Percentiles rank a stretch among this genome's conserved stretches.
Evolutionary conservation across 2,888 invertebrate genomes (phyloP).

Genomic region (Antheraea assamensis): DNA sequence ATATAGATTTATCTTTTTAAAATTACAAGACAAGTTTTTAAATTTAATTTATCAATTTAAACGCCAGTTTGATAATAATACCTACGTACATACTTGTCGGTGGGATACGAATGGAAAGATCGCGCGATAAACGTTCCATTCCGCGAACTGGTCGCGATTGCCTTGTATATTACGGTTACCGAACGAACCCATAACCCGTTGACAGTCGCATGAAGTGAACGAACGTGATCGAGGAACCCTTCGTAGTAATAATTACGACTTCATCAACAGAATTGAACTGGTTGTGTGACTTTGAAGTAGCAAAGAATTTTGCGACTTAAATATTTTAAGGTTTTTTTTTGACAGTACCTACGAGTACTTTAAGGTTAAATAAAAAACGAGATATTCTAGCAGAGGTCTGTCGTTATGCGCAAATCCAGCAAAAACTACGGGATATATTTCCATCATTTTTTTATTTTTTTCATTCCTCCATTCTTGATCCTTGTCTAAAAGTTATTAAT

Average conservation of each 20-base stretch:
- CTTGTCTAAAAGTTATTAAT: too few relatives aligned
- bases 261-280: background rate
- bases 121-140: background rate
- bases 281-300: background rate
- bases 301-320: background rate
- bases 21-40: too few relatives aligned
- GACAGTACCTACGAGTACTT: background rate
- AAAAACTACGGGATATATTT: too few relatives aligned
- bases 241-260: background rate
- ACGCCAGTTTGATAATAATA: background rate
- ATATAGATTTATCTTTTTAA: too few relatives aligned
- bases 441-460: too few relatives aligned
- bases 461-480: too few relatives aligned
- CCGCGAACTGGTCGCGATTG: conserved; percentile 24
- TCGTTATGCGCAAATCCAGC: too few relatives aligned
- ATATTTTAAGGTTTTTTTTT: background rate
- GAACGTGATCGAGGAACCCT: conserved; percentile 25
- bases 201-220: conserved; percentile 43
- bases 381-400: background rate
- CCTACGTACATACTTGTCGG: background rate
- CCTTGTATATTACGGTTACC: conserved; percentile 30
- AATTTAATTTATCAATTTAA: background rate
- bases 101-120: background rate
- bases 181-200: conserved; percentile 27
- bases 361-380: background rate